phyloP scores from a whole-genome alignment of 2,888 invertebrate genomes.

The Drosophila quinaria region DNA sequence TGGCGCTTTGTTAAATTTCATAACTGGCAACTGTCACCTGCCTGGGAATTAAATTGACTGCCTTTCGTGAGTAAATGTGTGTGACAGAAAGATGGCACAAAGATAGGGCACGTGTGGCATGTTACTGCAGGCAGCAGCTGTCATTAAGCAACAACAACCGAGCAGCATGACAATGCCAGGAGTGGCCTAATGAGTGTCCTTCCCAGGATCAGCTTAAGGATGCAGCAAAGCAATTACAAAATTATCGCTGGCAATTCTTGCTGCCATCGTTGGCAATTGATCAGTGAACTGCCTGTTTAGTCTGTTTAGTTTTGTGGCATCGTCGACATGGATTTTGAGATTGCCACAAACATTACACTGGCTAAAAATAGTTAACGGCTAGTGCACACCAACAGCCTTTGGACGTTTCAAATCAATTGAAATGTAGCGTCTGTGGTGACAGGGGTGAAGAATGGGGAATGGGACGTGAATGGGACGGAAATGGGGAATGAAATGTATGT shows the following conservation, averaged over 20 bases:
- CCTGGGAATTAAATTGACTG: slow-evolving; percentile 59
- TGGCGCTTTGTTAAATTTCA: slow-evolving; percentile 60
- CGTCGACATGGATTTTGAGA: slow-evolving; percentile 29
- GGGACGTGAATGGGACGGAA: background rate
- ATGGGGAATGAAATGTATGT: no score
- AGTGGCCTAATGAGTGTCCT: slow-evolving; percentile 25
- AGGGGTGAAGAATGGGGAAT: background rate
- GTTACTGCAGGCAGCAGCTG: slow-evolving; percentile 47
- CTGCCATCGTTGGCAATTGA: slow-evolving; percentile 67
- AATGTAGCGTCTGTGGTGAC: slow-evolving; percentile 5
- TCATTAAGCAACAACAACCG: slow-evolving; percentile 55
- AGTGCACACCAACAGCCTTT: slow-evolving; percentile 17
- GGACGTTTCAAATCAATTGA: slow-evolving; percentile 53
- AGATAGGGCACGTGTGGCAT: slow-evolving; percentile 70
- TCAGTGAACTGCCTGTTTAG: slow-evolving; percentile 59
- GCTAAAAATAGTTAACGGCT: slow-evolving; percentile 60
- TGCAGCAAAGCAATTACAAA: slow-evolving; percentile 37
- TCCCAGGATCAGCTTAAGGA: slow-evolving; percentile 3
- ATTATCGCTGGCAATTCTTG: slow-evolving; percentile 42
- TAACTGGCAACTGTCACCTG: slow-evolving; percentile 44
- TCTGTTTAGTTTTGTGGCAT: slow-evolving; percentile 22
- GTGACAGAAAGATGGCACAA: slow-evolving; percentile 52
- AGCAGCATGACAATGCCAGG: slow-evolving; percentile 6
- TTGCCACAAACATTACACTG: slow-evolving; percentile 21
- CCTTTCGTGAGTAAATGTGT: slow-evolving; percentile 19